Percentiles rank a stretch among this genome's conserved stretches.
Conservation (phyloP, 2,797 vertebrate species). For the Tadarida brasiliensis region DNA sequence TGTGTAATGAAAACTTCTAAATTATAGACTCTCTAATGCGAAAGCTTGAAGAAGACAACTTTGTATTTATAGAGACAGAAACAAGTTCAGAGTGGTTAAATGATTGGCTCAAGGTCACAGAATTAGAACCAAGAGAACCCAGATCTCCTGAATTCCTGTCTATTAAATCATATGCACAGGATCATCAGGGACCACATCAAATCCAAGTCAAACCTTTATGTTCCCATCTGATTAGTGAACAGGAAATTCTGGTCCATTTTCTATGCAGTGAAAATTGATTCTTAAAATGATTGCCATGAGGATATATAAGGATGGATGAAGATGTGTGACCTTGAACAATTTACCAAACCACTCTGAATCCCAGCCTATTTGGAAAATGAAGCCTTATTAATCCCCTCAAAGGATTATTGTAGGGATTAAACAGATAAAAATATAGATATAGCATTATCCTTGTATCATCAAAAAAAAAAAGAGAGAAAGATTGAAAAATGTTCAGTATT, state of each 20-base stretch:
- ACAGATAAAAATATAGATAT: background rate
- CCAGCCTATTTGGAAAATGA: background rate
- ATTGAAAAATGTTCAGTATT: background rate
- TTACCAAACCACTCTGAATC: background rate
- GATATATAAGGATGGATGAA: background rate
- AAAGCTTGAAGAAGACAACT: conserved; percentile 21
- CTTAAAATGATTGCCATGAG: background rate
- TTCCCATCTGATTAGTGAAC: background rate
- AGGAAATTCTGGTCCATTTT: background rate
- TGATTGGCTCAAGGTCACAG: background rate
- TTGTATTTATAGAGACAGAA: background rate
- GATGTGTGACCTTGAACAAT: background rate
- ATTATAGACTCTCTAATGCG: background rate
- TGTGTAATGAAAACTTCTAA: background rate
- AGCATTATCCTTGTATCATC: background rate
- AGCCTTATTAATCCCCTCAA: background rate
- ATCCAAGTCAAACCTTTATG: background rate
- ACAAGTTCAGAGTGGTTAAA: conserved; percentile 1
- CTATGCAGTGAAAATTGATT: background rate
- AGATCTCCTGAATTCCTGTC: background rate
- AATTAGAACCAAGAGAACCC: background rate
- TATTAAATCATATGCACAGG: background rate
- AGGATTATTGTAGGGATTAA: background rate
- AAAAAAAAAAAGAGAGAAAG: background rate
- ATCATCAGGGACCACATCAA: background rate